Conservation (phyloP, 2,797 vertebrate species). For the Toxotes lorentzi region DNA sequence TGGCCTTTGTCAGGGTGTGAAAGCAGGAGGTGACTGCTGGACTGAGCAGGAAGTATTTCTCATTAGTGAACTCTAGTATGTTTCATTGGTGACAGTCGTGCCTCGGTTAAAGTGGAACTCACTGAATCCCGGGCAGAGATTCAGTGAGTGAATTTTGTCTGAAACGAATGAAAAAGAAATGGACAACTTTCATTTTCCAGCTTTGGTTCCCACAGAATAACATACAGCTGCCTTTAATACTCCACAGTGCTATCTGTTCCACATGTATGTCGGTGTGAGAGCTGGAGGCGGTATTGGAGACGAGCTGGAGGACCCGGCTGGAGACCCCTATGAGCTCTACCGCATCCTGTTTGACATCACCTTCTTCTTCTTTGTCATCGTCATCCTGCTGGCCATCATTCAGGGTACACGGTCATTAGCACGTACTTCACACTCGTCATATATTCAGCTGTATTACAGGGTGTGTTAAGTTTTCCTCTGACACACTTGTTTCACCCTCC, state of each 20-base stretch:
- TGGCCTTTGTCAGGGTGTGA: slow-evolving; percentile 23
- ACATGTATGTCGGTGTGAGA: slow-evolving; percentile 99
- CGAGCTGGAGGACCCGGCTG: slow-evolving; percentile 97
- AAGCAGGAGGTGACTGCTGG: neutral
- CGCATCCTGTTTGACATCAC: slow-evolving; percentile 99
- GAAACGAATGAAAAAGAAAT: neutral
- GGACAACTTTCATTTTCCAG: neutral
- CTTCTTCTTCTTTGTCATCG: slow-evolving; percentile 99
- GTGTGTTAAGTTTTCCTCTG: neutral
- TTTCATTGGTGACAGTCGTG: neutral
- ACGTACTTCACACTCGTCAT: too few species aligned
- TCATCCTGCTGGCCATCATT: slow-evolving; percentile 99
- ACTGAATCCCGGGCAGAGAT: neutral
- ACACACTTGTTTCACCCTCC: neutral
- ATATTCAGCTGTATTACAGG: neutral
- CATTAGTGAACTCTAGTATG: neutral
- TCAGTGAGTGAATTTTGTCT: neutral
- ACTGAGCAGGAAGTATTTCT: slow-evolving; percentile 2
- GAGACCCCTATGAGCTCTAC: slow-evolving; percentile 97
- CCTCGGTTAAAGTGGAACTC: neutral
- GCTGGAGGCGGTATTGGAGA: slow-evolving; percentile 98
- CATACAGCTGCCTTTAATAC: neutral
- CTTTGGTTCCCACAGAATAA: neutral
- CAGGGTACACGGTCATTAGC: slow-evolving; percentile 96
- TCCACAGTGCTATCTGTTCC: slow-evolving; percentile 96